Conservation (phyloP, 2,797 vertebrate species). For the Eospalax fontanierii region DNA sequence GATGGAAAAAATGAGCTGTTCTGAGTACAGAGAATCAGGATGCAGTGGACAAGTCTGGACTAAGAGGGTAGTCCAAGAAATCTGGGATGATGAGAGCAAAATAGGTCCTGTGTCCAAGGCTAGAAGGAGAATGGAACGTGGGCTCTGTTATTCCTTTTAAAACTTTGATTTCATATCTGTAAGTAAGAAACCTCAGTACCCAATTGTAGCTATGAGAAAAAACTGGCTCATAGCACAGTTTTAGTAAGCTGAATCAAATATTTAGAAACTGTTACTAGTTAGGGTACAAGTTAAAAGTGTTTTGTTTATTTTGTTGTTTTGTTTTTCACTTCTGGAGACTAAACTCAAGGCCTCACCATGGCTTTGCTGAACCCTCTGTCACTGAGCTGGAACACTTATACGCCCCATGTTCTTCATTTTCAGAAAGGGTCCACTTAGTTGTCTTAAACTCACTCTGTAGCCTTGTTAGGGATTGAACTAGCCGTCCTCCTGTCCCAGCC, state of each 20-base stretch:
- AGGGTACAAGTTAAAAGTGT: not conserved
- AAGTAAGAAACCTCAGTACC: not conserved
- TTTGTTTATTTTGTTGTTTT: too few relatives aligned
- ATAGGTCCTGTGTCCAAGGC: too few relatives aligned
- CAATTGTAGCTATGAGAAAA: not conserved
- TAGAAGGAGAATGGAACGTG: too few relatives aligned
- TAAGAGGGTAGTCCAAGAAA: too few relatives aligned
- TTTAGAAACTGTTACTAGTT: not conserved
- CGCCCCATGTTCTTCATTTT: not conserved
- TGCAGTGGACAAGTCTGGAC: too few relatives aligned
- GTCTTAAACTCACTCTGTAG: not conserved
- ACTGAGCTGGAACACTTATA: not conserved
- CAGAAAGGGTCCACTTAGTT: not conserved
- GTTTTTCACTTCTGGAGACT: not conserved
- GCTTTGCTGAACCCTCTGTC: not conserved
- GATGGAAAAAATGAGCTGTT: too few relatives aligned
- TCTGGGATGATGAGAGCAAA: too few relatives aligned
- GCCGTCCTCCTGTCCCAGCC: not conserved
- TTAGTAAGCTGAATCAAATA: not conserved
- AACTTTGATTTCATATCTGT: not conserved
- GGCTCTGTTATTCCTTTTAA: slow-evolving; percentile 7
- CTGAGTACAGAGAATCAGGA: too few relatives aligned
- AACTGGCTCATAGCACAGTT: not conserved
- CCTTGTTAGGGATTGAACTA: too few relatives aligned
- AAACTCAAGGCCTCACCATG: not conserved